Evolutionary conservation across 2,797 vertebrate genomes (phyloP).

Genomic region (Borostomias antarcticus): DNA sequence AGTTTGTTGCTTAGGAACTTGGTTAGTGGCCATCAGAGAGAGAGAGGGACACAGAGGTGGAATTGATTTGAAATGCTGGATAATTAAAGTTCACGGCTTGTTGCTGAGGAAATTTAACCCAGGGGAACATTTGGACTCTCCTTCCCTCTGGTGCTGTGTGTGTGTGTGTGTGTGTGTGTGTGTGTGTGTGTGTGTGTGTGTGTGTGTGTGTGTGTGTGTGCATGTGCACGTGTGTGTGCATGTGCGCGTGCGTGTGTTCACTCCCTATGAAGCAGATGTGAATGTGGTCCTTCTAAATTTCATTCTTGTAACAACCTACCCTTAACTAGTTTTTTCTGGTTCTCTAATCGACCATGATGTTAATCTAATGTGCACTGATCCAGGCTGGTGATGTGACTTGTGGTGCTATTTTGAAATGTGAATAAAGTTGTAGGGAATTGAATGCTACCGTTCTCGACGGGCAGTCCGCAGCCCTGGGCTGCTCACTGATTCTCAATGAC

Average conservation of each 20-base stretch:
- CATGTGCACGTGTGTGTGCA: not conserved
- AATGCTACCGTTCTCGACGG: slow-evolving; percentile 50
- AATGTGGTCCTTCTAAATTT: not conserved
- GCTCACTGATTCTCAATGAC: slow-evolving; percentile 67
- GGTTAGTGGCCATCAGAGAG: not conserved
- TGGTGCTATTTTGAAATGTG: slow-evolving; percentile 59
- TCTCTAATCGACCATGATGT: slow-evolving; percentile 8
- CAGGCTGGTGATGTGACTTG: slow-evolving; percentile 38
- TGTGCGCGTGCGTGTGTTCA: slow-evolving; percentile 3
- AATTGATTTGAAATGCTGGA: slow-evolving; percentile 23
- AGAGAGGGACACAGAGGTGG: not conserved
- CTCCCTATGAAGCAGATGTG: not conserved
- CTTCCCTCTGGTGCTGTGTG: not conserved
- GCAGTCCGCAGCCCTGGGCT: slow-evolving; percentile 54
- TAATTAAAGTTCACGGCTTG: slow-evolving; percentile 27
- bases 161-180: slow-evolving; percentile 9
- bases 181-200: slow-evolving; percentile 2
- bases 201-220: not conserved
- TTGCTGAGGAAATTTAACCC: slow-evolving; percentile 3
- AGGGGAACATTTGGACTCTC: slow-evolving; percentile 10
- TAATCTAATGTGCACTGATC: slow-evolving; percentile 45
- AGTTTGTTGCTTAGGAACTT: not conserved
- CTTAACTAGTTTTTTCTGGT: slow-evolving; percentile 9
- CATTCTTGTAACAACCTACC: slow-evolving; percentile 7
- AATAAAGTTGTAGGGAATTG: slow-evolving; percentile 56